These are phyloP conservation scores for Leptopilina clavipes DNA, from an alignment of 1,140 invertebrate species.

Conservation along the genomic window DNA sequence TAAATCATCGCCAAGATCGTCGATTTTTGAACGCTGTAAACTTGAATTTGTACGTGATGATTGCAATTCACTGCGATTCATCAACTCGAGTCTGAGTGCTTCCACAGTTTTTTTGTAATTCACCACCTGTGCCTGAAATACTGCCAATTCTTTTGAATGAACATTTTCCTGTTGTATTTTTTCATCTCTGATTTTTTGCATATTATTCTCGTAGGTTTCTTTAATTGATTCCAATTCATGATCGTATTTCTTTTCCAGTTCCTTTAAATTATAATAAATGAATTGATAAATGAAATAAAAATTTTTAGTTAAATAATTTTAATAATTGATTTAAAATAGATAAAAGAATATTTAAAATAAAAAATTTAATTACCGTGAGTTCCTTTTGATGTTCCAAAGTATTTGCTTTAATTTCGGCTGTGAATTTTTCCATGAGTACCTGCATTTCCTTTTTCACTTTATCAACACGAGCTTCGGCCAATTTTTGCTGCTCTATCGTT, in stretches of 20 bases:
- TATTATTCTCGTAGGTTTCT: slow-evolving; percentile 59
- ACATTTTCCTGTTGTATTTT: slow-evolving; percentile 64
- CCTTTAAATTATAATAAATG: slow-evolving; percentile 48
- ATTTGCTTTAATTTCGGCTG: slow-evolving; percentile 57
- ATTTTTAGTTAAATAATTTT: too few species aligned
- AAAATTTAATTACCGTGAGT: slow-evolving; percentile 47
- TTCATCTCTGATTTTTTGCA: slow-evolving; percentile 60
- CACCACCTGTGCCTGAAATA: slow-evolving; percentile 65
- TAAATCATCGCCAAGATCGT: slow-evolving; percentile 53
- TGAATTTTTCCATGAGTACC: slow-evolving; percentile 63
- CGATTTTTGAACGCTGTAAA: slow-evolving; percentile 3
- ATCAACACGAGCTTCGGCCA: slow-evolving; percentile 60
- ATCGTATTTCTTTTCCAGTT: slow-evolving; percentile 57
- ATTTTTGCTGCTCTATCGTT: slow-evolving; percentile 60
- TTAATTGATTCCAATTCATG: slow-evolving; percentile 56
- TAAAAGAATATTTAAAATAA: slow-evolving; percentile 43
- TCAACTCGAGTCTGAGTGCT: slow-evolving; percentile 55
- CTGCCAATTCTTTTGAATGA: slow-evolving; percentile 68
- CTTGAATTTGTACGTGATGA: background rate
- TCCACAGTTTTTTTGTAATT: slow-evolving; percentile 69
- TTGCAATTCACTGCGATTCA: background rate
- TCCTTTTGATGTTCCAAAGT: slow-evolving; percentile 57
- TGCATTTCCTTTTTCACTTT: slow-evolving; percentile 69
- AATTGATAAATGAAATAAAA: background rate
- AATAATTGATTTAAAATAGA: slow-evolving; percentile 33